Conservation (phyloP, 2,113 vertebrate species). For the Laticauda laticaudata region DNA sequence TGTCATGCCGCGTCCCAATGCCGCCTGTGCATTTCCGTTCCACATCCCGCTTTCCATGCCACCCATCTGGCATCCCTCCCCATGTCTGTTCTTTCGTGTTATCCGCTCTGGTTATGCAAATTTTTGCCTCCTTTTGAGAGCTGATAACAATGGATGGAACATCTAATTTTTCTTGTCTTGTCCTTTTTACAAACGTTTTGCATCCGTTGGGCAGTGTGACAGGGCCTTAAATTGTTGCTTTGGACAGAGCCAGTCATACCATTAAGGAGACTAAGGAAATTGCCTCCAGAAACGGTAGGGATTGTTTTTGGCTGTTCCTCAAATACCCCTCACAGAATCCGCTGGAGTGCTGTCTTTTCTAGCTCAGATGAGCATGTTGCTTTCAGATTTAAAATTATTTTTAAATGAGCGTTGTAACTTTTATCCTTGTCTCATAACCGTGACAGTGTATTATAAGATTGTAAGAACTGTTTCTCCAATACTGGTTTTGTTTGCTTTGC, state of each 20-base stretch:
- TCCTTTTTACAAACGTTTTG: too few relatives aligned
- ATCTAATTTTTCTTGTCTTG: too few relatives aligned
- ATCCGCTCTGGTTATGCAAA: too few relatives aligned
- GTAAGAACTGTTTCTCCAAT: background rate
- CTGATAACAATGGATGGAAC: too few relatives aligned
- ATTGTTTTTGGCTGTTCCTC: background rate
- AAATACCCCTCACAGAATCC: background rate
- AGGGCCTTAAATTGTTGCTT: background rate
- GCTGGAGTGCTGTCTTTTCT: constrained; percentile 9
- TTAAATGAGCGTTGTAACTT: background rate
- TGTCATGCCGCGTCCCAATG: too few relatives aligned
- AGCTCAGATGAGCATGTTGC: background rate
- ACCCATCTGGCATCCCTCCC: too few relatives aligned
- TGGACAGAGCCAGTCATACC: background rate
- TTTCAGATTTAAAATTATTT: background rate
- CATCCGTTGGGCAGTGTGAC: too few relatives aligned
- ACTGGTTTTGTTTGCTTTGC: background rate
- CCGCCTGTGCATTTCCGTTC: too few relatives aligned
- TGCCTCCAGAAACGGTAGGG: background rate
- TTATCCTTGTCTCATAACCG: background rate
- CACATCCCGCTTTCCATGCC: too few relatives aligned
- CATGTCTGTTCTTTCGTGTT: too few relatives aligned
- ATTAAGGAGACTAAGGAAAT: background rate
- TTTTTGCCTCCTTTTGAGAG: too few relatives aligned
- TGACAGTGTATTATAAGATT: background rate